phyloP scores from a whole-genome alignment of 2,113 vertebrate genomes.

The Amblyornis subalaris region DNA sequence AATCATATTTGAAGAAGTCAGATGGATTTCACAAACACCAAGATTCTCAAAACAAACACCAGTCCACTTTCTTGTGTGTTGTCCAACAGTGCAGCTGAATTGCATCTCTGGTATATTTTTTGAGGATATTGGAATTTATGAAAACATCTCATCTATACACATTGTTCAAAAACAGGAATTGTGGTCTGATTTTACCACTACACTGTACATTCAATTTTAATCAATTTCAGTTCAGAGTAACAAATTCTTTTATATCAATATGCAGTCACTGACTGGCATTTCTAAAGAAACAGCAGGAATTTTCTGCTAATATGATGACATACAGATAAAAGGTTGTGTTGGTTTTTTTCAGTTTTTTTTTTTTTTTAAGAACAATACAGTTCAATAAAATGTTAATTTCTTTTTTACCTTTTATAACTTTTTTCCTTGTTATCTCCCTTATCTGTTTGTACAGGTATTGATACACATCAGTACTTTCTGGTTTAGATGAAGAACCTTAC shows the following conservation, averaged over 20 bases:
- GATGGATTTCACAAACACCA: neutral
- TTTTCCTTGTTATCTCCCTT: neutral
- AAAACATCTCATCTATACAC: neutral
- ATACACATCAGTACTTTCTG: neutral
- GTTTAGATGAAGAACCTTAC: neutral
- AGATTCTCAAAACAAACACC: neutral
- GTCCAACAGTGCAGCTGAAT: neutral
- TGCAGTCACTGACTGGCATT: neutral
- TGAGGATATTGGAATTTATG: neutral
- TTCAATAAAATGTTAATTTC: neutral
- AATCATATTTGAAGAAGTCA: neutral
- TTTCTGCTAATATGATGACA: neutral
- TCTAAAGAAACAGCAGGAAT: neutral
- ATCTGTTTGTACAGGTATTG: neutral
- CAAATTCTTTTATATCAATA: neutral
- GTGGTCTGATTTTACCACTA: neutral
- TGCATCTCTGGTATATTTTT: neutral
- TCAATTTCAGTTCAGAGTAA: neutral
- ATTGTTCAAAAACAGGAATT: neutral
- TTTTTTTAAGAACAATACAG: neutral
- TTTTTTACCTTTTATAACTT: neutral
- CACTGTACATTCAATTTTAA: neutral
- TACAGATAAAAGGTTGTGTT: neutral
- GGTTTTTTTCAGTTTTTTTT: accelerated
- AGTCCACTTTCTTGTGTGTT: neutral